phyloP scores from a whole-genome alignment of 2,113 vertebrate species.

The Clarias gariepinus region DNA sequence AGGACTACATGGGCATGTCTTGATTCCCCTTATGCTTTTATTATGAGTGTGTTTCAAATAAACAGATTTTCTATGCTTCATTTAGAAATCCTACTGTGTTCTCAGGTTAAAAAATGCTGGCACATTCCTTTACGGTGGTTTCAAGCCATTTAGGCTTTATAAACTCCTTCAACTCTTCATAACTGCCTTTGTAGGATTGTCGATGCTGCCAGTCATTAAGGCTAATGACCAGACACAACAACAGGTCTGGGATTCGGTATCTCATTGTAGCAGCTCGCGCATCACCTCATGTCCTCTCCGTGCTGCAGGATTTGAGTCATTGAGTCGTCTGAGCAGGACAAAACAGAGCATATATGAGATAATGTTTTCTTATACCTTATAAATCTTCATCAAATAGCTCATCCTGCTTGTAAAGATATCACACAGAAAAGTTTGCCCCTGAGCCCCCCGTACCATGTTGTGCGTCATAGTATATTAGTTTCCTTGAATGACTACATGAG shows the following conservation, averaged over 20 bases:
- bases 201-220: neutral
- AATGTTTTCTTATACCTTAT: neutral
- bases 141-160: neutral
- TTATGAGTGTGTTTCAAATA: neutral
- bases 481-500: neutral
- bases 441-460: neutral
- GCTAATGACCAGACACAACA: slow-evolving; percentile 13
- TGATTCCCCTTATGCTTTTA: neutral
- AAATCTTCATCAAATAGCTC: neutral
- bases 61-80: neutral
- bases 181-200: neutral
- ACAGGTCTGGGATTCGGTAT: slow-evolving; percentile 7
- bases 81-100: neutral
- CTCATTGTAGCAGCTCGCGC: neutral
- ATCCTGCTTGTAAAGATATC: neutral
- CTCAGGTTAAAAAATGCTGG: slow-evolving; percentile 1
- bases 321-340: neutral
- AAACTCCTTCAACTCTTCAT: neutral
- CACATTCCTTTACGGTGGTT: neutral
- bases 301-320: slow-evolving; percentile 14
- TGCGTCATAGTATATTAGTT: neutral
- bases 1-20: too few relatives aligned
- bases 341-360: neutral
- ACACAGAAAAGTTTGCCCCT: neutral
- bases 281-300: neutral